Base-by-base conservation (phyloP, 2,113 vertebrate genomes). In the Eonycteris spelaea region DNA sequence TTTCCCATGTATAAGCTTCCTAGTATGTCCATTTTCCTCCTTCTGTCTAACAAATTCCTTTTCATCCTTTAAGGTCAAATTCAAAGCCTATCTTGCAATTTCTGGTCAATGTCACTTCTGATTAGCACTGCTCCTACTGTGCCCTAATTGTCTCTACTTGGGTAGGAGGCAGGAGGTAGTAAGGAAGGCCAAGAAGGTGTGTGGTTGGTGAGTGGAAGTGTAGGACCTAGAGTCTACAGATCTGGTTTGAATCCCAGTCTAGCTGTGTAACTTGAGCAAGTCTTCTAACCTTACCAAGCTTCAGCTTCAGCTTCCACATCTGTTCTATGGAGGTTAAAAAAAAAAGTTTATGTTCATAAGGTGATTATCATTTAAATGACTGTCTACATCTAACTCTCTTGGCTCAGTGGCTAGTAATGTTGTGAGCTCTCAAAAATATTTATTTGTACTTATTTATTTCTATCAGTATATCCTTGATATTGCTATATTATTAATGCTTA, bases 191-290 rank as follows among this genome's bases (percentile, higher is more conserved):
- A 18, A 30, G 7, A 16, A 75, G 53, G 12, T 21, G 12, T 30
- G 24, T 2, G 11, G 48, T 22, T 28, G 14, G 40, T 48, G 61
- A 38, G 6, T 3, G 5, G 24, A n/a, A 28, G 38, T 26, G 18
- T 1, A 21, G 3, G 4, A 10, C 11, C 16, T 51, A 16, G 18
- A 6, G 14, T n/a, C 35, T 38, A 3, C 0, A 45, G 21, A 33
- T 12, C 35, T 51, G 45, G 55, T 24, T 43, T 26, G 53, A 90
- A 83, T 51, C 26, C 55, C 59, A 53, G 30, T 6, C 51, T 30
- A 61, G 24, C 28, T 59, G 2, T 75, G 53, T 13, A 48, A 89
- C 16, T 24, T 10, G 8, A 40, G 14, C 14, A 26, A 53, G 14
- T 28, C 55, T 21, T 63, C 53, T n/a, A 45, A 80, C 26, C 28